A percentile compares a stretch with the other conserved stretches of the same genome.
phyloP scores from a whole-genome alignment of 2,888 invertebrate genomes.

The Andrena bicolor region DNA sequence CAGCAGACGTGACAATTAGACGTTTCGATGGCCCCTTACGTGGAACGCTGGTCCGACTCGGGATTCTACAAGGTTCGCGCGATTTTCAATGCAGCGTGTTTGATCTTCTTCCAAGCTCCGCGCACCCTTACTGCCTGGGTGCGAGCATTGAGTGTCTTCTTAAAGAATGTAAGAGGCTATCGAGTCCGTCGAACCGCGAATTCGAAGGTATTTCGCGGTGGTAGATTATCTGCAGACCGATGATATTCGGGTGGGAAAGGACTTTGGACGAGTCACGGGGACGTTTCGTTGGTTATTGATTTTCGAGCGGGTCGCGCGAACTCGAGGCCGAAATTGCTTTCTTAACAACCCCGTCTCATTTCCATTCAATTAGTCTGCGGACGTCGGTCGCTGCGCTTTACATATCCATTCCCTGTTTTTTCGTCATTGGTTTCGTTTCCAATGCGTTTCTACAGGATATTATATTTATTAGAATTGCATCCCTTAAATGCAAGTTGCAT shows the following conservation, averaged over 20 bases:
- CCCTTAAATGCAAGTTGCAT: too few relatives aligned
- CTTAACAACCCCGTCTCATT: conserved; percentile 11
- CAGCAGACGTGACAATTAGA: conserved; percentile 65
- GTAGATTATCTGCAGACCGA: conserved; percentile 17
- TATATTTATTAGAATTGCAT: not conserved
- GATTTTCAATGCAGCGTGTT: not conserved
- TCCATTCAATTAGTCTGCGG: conserved; percentile 20
- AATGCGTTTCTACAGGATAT: not conserved
- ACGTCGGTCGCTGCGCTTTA: not conserved
- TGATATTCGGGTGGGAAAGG: conserved; percentile 15
- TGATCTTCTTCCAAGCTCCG: not conserved
- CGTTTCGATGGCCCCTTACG: conserved; percentile 36
- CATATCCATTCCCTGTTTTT: not conserved
- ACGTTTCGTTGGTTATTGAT: conserved; percentile 19
- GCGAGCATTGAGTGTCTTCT: too few relatives aligned
- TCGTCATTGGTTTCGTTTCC: not conserved
- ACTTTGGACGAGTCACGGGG: not conserved
- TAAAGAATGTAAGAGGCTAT: too few relatives aligned
- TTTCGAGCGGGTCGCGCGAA: conserved; percentile 8
- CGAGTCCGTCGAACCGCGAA: too few relatives aligned
- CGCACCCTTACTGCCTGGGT: too few relatives aligned
- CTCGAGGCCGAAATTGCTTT: conserved; percentile 10
- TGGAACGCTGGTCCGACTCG: not conserved
- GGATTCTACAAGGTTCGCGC: not conserved
- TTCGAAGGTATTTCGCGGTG: too few relatives aligned